Evolutionary conservation across 2,113 vertebrate species (phyloP).

Genomic region (Cynopterus brachyotis): DNA sequence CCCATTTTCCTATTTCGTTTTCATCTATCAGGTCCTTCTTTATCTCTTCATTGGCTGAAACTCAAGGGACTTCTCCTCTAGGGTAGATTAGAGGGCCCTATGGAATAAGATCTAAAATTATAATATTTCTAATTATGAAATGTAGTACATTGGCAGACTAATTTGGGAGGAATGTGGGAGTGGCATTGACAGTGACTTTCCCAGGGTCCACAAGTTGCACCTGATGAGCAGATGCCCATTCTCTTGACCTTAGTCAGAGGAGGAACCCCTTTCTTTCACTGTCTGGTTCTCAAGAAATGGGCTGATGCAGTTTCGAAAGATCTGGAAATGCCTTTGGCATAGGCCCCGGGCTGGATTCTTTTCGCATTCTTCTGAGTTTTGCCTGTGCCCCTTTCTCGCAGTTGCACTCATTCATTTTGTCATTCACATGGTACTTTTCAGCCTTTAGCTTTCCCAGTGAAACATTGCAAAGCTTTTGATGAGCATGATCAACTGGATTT

Average conservation of each 20-base stretch:
- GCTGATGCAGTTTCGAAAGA: background rate
- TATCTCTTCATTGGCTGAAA: background rate
- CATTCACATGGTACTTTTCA: background rate
- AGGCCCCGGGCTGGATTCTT: background rate
- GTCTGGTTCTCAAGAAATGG: background rate
- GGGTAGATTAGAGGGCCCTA: background rate
- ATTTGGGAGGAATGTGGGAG: background rate
- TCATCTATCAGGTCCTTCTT: background rate
- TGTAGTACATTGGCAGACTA: background rate
- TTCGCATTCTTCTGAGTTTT: background rate
- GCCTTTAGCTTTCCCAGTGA: background rate
- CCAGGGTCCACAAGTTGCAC: background rate
- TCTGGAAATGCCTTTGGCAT: background rate
- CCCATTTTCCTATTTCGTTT: background rate
- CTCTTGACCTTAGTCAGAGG: background rate
- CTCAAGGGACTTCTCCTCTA: background rate
- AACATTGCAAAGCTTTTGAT: slow-evolving; percentile 3
- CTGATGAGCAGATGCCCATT: background rate
- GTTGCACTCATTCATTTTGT: background rate
- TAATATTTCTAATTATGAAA: background rate
- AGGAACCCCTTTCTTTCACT: background rate
- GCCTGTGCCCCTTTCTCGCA: background rate
- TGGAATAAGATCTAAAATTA: background rate
- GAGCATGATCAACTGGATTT: background rate
- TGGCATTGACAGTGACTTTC: background rate